Conservation (phyloP, 1,140 invertebrate genomes). For the Holcopasites calliopsidis region DNA sequence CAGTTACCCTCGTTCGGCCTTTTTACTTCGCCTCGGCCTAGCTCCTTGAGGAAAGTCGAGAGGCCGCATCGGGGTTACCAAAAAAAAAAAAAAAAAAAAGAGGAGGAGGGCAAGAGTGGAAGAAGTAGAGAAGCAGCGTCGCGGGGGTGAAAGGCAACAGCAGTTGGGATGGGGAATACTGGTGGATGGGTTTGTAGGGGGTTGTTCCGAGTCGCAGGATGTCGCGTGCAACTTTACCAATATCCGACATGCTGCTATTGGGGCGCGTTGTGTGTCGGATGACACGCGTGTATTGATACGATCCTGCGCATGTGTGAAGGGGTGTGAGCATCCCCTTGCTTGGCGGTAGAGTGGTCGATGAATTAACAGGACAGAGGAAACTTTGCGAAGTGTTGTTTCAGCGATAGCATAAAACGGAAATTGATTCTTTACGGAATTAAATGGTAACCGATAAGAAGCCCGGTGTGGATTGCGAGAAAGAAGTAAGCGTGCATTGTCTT, state of each 20-base stretch:
- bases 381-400: neutral
- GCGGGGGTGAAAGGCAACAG: slow-evolving; percentile 42
- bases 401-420: slow-evolving; percentile 4
- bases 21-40: slow-evolving; percentile 52
- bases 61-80: slow-evolving; percentile 27
- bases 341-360: slow-evolving; percentile 52
- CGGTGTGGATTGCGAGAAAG: no score
- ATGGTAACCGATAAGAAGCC: neutral
- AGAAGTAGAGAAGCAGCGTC: neutral
- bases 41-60: slow-evolving; percentile 35
- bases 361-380: slow-evolving; percentile 52
- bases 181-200: slow-evolving; percentile 33
- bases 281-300: slow-evolving; percentile 42
- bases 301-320: neutral
- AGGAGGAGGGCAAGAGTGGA: slow-evolving; percentile 10
- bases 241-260: slow-evolving; percentile 68
- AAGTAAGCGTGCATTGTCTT: no score
- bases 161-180: slow-evolving; percentile 58
- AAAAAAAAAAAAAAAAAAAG: no score
- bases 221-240: slow-evolving; percentile 77
- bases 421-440: slow-evolving; percentile 18
- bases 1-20: slow-evolving; percentile 8
- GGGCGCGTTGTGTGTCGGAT: slow-evolving; percentile 42
- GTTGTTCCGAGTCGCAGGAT: slow-evolving; percentile 67
- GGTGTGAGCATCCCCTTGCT: slow-evolving; percentile 40